A percentile compares a stretch with the other conserved stretches of the same genome.
phyloP scores from a whole-genome alignment of 2,113 vertebrate species.

The Bambusicola thoracicus region DNA sequence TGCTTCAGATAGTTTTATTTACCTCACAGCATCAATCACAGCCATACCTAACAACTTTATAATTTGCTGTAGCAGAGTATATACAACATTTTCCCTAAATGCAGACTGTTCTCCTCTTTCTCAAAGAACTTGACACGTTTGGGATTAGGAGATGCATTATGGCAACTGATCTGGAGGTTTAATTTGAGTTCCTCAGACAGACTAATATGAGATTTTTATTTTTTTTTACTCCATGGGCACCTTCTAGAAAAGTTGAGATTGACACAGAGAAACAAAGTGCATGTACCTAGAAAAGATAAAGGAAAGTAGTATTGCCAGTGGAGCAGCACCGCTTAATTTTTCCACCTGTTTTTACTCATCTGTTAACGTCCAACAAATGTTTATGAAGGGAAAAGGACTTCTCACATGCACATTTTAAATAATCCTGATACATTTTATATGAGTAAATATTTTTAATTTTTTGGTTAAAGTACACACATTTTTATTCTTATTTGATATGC shows the following conservation, averaged over 20 bases:
- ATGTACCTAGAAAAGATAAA: not conserved
- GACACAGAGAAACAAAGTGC: not conserved
- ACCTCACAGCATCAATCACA: fast-evolving
- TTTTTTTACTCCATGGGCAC: not conserved
- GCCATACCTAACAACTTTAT: not conserved
- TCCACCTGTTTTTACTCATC: not conserved
- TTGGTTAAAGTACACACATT: not conserved
- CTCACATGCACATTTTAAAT: not conserved
- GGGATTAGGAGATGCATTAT: not conserved
- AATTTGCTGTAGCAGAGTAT: not conserved
- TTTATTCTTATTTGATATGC: not conserved
- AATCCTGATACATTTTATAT: not conserved
- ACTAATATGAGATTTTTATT: not conserved
- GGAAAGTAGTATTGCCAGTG: not conserved
- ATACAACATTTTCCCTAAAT: not conserved
- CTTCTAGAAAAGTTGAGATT: not conserved
- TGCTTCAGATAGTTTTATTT: not conserved
- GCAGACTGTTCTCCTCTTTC: not conserved
- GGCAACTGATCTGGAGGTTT: not conserved
- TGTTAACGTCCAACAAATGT: not conserved
- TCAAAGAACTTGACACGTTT: not conserved
- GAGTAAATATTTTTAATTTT: not conserved
- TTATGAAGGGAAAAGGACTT: not conserved
- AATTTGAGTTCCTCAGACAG: not conserved
- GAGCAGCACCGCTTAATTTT: not conserved